Base-by-base conservation (phyloP, 2,797 vertebrate genomes). In the Myoxocephalus aenaeus region DNA sequence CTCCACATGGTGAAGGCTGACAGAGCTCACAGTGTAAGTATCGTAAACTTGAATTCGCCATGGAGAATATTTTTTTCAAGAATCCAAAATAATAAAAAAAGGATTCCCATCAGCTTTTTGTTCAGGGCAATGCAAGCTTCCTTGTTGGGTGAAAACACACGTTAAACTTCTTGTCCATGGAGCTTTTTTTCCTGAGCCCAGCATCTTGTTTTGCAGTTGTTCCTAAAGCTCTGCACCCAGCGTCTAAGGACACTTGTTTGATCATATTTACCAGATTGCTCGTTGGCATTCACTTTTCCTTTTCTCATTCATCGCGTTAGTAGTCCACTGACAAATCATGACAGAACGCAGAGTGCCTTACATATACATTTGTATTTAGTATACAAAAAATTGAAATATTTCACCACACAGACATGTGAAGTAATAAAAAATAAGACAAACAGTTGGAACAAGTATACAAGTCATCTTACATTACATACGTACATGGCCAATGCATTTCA, bases 321-420 rank as follows among this genome's bases (percentile, higher is more conserved):
- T 42, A 48, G 17, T 48, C 17, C 7, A 2, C 44, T 48, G 38
- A 48, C 17, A 76, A 91, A 80, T 67, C n/a, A 82, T 0, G 50
- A 84, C 86, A 89, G 57, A 64, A 63, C 25, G 14, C 79, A 18
- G 20, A 56, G 20, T 73, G 75, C 65, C 87, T 92, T 92, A 93
- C 92, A 91, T 92, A 94, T 93, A 93, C 92, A 91, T 94, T 93
- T 93, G 91, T 93, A 94, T 94, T 94, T 94, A 92, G 93, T 94
- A 92, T 95, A 92, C 92, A 94, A 94, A 95, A 92, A 94, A 89
- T 90, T 91, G 87, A 91, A 91, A 90, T 91, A 90, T 93, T 88
- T 93, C 91, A 94, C 93, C 92, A 94, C 92, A 94, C 87, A 87
- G 88, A 94, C 82, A 92, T 90, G 88, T 93, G 91, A 93, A 94